Evolutionary conservation across 2,888 invertebrate species (phyloP), one percentile per base, ranked within the genome.

Genomic region (Morpho deidamia): DNA sequence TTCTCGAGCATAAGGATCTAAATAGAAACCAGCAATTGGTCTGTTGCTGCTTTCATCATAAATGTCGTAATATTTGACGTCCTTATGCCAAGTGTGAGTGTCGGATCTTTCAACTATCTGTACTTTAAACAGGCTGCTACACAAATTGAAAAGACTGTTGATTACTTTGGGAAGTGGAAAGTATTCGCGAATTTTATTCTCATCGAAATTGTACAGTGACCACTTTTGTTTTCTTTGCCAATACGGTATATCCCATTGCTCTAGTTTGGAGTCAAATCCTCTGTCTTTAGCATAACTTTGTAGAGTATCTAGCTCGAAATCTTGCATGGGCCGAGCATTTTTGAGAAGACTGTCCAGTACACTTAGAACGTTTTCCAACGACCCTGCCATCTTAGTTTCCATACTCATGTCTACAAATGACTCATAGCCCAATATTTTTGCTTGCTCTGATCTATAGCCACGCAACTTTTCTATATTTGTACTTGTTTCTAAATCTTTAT

Each of bases 301-400:
- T 49, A 98, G 76, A 8, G 89, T 78, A 34, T 91, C 90, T 1
- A 98, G 74, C 86, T 98, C 97, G 7, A 90, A 82, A 54, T 94
- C 92, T 74, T 97, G 96, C 46, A 93, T 92, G 0, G 95, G 94
- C 55, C 91, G 92, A 0, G 96, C 95, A 67, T 90, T 91, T 64
- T 92, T 91, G 0, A 94, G 75, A 37, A 96, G 88, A 60, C 85
- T 91, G 50, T 93, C 90, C 32, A 98, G 87, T 57, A 94, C 91
- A 56, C 91, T 90, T 61, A 94, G 89, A 0, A 97, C 93, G 76
- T 94, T 95, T 49, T 95, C 92, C 10, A 96, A 81, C 61, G 90
- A 94, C 8, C 94, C 95, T 7, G 97, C 96, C 97, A 98, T 92
- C 91, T 97, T 98, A 0, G 97, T 97, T 83, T 95, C 94, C 96